Conservation (phyloP, 35 echinoderm and acorn worm species). For the Heliocidaris erythrogramma region DNA sequence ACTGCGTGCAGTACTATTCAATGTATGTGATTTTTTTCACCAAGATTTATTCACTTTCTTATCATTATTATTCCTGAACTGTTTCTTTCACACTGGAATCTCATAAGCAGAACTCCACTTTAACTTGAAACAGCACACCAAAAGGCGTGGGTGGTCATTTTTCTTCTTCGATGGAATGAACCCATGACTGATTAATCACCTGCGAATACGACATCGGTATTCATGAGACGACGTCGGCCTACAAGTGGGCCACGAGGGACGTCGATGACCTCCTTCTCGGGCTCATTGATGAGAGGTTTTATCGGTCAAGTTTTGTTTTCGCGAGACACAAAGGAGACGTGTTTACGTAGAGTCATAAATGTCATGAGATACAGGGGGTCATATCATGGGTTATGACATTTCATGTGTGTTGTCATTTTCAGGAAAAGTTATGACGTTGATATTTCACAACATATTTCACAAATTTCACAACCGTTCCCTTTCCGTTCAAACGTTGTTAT, state of each 20-base stretch:
- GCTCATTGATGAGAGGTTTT: not conserved
- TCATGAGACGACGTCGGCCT: not conserved
- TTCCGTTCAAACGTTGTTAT: too few species aligned
- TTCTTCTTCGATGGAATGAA: not conserved
- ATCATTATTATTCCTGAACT: too few species aligned
- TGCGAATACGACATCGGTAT: not conserved
- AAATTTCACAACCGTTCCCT: too few species aligned
- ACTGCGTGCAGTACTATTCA: too few species aligned
- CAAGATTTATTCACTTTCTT: too few species aligned
- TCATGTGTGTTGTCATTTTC: not conserved
- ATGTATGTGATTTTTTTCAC: too few species aligned
- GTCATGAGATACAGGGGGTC: not conserved
- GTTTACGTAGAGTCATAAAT: not conserved
- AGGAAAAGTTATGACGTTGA: not conserved
- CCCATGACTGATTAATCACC: not conserved
- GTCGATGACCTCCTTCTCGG: not conserved
- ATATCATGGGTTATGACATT: not conserved
- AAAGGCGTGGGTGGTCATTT: not conserved
- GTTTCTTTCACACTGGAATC: too few species aligned
- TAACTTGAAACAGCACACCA: not conserved
- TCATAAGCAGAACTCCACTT: too few species aligned
- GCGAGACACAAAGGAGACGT: not conserved
- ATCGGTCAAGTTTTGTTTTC: constrained; percentile 3
- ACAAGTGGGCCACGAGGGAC: constrained; percentile 5
- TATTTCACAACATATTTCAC: too few species aligned